Evolutionary conservation across 2,888 invertebrate species (phyloP), one percentile per base, ranked within the genome.

Genomic region (Nomada goodeniana): DNA sequence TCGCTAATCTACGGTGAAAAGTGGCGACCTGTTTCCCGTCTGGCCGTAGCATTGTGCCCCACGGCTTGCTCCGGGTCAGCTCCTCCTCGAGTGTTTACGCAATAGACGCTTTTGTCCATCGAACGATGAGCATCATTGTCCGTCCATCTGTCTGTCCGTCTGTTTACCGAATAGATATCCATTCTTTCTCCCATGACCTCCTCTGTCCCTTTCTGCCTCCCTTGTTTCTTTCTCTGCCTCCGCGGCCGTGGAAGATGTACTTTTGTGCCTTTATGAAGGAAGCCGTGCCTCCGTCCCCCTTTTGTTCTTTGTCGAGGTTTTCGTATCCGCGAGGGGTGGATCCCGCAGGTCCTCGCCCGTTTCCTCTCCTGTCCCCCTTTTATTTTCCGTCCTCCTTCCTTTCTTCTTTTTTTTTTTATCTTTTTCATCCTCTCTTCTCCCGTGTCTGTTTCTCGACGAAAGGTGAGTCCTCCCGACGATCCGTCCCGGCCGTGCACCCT

Each of bases 51-150:
- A 85, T 83, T 77, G 82, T 63, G 50, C 52, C 70, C 74, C 64
- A 68, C 20, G 20, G n/a, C 44, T 78, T 77, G 55, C 20, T 53
- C 61, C 84, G 79, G 86, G 85, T 78, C 85, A 85, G 82, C 81
- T 90, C 86, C 87, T 89, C 88, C 88, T 91, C 91, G 91, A 92
- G 93, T 93, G 93, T 93, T 93, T 93, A 93, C 93, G 93, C 93
- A 93, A 93, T 93, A 93, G 93, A 91, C 90, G 92, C 92, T 91
- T 89, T 93, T 93, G 93, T 93, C 93, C 92, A 91, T 92, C 91
- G 91, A 92, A 90, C 93, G 93, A 93, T 92, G 93, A 92, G 91
- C 91, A 90, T 90, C 91, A 93, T 93, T 93, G 93, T 93, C 93
- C 92, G 92, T 92, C 92, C 89, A 90, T 90, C 91, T 80, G 80